Conservation (phyloP, 2,888 invertebrate species). For the Mythimna impura region DNA sequence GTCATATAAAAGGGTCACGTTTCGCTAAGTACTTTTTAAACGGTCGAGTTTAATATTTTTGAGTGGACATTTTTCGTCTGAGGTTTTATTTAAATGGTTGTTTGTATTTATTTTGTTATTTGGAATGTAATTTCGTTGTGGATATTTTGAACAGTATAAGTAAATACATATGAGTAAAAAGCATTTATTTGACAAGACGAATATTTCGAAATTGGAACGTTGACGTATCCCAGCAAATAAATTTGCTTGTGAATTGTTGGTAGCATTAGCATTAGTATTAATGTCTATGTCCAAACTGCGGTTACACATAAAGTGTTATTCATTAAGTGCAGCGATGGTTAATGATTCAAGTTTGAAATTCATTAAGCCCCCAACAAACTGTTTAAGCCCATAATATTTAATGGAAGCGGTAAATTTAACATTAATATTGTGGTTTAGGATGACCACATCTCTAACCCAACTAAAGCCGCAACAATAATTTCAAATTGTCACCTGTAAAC, state of each 20-base stretch:
- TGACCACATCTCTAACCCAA: conserved; percentile 71
- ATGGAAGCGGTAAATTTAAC: conserved; percentile 82
- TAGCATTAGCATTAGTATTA: conserved; percentile 36
- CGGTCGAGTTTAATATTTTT: conserved; percentile 60
- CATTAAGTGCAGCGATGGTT: conserved; percentile 80
- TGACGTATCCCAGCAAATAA: neutral
- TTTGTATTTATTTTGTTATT: conserved; percentile 43
- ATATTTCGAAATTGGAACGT: conserved; percentile 7
- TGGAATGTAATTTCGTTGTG: conserved; percentile 22
- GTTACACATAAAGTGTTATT: conserved; percentile 72
- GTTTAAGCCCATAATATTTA: conserved; percentile 81
- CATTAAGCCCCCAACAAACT: conserved; percentile 81
- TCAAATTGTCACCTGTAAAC: conserved; percentile 57
- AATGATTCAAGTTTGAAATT: conserved; percentile 86
- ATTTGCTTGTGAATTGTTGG: conserved; percentile 9
- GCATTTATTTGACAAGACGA: neutral
- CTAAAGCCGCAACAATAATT: conserved; percentile 66
- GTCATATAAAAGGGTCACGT: conserved; percentile 79
- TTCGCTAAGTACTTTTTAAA: conserved; percentile 68
- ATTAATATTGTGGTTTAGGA: conserved; percentile 80
- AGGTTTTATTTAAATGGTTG: conserved; percentile 46
- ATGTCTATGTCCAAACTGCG: conserved; percentile 52
- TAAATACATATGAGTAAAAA: neutral
- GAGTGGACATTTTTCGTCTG: conserved; percentile 47
- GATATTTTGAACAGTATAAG: conserved; percentile 7